These are phyloP conservation scores for Dryobotodes eremita DNA, from an alignment of 2,888 invertebrate species.

Conservation along the genomic window DNA sequence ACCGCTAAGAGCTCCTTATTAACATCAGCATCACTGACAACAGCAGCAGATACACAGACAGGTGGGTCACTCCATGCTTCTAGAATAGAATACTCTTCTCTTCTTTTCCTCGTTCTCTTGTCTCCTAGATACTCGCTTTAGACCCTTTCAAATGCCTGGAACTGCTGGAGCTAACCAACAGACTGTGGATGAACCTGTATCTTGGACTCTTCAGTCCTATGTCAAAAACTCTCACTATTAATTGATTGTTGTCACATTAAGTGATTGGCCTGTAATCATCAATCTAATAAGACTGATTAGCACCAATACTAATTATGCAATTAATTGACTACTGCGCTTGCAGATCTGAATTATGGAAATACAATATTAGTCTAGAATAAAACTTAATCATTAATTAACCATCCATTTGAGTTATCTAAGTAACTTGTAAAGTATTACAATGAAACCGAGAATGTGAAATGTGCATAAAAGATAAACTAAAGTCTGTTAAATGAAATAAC, in stretches of 20 bases:
- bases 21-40: neutral
- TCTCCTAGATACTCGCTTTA: constrained; percentile 90
- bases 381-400: neutral
- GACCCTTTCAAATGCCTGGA: constrained; percentile 95
- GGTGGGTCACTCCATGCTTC: neutral
- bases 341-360: neutral
- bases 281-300: constrained; percentile 12
- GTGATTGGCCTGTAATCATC: neutral
- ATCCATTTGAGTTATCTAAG: neutral
- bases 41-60: neutral
- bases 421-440: neutral
- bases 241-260: neutral
- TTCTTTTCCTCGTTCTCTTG: neutral
- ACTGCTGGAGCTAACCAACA: constrained; percentile 96
- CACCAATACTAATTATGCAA: neutral
- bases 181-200: constrained; percentile 94
- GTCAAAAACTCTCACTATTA: neutral
- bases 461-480: neutral
- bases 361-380: neutral
- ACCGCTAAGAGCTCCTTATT: neutral
- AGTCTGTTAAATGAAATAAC: neutral
- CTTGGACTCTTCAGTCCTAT: neutral
- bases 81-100: neutral
- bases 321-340: neutral
- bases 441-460: neutral